Evolutionary conservation across 2,888 invertebrate genomes (phyloP), one percentile per base, ranked within the genome.

Genomic region (Zeuzera pyrina): DNA sequence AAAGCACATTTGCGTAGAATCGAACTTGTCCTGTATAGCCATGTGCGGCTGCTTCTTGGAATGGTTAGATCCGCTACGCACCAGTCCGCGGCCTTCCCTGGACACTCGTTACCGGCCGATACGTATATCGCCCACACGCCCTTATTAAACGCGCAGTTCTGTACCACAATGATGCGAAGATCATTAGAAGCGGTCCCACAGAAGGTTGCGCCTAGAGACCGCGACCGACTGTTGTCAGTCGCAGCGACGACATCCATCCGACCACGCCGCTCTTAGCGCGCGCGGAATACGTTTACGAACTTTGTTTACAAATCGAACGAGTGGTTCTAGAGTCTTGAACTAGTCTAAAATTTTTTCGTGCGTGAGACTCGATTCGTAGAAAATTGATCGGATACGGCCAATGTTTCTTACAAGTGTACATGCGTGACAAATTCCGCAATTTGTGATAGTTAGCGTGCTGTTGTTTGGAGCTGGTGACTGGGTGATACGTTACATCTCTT

Each of bases 1-100:
- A n/a, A n/a, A n/a, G n/a, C n/a, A n/a, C n/a, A n/a, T n/a, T n/a
- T n/a, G n/a, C n/a, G n/a, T n/a, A n/a, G n/a, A n/a, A n/a, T n/a
- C n/a, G n/a, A n/a, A n/a, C 57, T 60, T 53, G 72, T 67, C 70
- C 76, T 52, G 74, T 63, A 69, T 78, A 67, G 58, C 68, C 70
- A 66, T 73, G 61, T 61, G 61, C 48, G 62, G 60, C 42, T 43
- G 44, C 79, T 77, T 79, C 57, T 48, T 65, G 78, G 78, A 79
- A 44, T 42, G 44, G 3, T 38, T 47, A 54, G 66, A 60, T 58
- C 74, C 74, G 70, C 67, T 67, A 70, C 49, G 40, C 31, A 30
- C 37, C 15, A 29, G 32, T 32, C 43, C 36, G 36, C 42, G 46
- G 46, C 53, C 52, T 47, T 52, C 49, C 47, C 44, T 42, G 64